phyloP scores from a whole-genome alignment of 1,140 invertebrate genomes.

The Fopius arisanus region DNA sequence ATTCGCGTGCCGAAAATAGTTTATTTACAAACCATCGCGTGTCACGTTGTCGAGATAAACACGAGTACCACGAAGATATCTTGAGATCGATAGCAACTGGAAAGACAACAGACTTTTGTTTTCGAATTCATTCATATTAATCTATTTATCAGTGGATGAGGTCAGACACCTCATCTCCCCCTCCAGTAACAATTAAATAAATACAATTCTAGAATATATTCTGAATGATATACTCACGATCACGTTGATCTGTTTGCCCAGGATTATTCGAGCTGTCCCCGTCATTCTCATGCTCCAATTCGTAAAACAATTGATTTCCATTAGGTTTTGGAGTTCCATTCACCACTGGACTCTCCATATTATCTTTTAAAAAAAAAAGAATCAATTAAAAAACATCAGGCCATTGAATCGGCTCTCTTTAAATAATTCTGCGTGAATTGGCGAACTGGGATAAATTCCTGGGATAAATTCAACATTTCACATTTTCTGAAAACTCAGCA shows the following conservation, averaged over 20 bases:
- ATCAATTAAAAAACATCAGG: neutral
- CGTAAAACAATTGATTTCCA: constrained; percentile 46
- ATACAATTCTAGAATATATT: neutral
- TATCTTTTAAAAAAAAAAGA: neutral
- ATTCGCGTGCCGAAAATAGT: neutral
- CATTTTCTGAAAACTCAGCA: no score
- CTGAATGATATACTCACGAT: constrained; percentile 55
- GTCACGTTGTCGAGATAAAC: neutral
- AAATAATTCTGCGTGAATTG: no score
- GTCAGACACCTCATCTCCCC: no score
- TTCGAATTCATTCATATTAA: neutral
- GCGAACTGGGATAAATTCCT: no score
- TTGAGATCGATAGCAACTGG: neutral
- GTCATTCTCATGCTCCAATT: constrained; percentile 53
- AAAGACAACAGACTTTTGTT: neutral
- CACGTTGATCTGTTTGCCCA: constrained; percentile 46
- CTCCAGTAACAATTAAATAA: neutral
- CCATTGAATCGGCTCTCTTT: no score
- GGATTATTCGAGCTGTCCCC: constrained; percentile 58
- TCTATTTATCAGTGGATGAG: no score
- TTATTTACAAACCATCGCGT: neutral
- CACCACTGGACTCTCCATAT: constrained; percentile 50
- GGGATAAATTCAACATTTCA: no score
- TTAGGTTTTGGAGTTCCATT: constrained; percentile 38
- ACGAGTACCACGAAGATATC: neutral